Percentiles rank a stretch among this genome's conserved stretches.
Conservation (phyloP, 2,888 invertebrate species). For the Cabera pusaria region DNA sequence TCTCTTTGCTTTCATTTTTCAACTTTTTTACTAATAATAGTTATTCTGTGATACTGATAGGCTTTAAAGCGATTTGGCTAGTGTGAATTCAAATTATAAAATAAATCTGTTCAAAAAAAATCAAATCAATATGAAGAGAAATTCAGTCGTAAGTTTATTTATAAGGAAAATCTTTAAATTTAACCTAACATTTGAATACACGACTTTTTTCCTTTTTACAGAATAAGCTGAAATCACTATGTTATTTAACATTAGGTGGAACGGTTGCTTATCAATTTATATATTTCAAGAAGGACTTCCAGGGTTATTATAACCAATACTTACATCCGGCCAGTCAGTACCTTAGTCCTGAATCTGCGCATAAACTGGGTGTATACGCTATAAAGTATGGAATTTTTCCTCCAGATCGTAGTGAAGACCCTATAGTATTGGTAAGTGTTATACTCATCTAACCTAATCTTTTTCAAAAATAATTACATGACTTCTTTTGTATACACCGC, state of each 20-base stretch:
- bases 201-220: constrained; percentile 70
- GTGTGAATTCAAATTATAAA: too few species aligned
- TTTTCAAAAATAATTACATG: too few species aligned
- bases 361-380: constrained; percentile 89
- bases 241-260: constrained; percentile 86
- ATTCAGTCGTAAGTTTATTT: constrained; percentile 13
- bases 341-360: constrained; percentile 92
- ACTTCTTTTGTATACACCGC: too few species aligned
- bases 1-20: too few species aligned
- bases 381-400: constrained; percentile 91
- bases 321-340: constrained; percentile 88
- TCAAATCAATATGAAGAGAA: constrained; percentile 12
- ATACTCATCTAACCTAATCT: too few species aligned
- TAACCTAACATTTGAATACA: too few species aligned
- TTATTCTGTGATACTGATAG: too few species aligned
- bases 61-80: too few species aligned
- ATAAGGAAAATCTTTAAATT: too few species aligned
- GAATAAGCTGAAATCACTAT: constrained; percentile 87
- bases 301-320: constrained; percentile 89
- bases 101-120: too few species aligned
- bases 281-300: constrained; percentile 89
- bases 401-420: constrained; percentile 82
- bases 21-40: too few species aligned
- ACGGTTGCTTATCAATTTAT: constrained; percentile 86
- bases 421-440: constrained; percentile 84